Percentiles rank a stretch among this genome's conserved stretches.
These are phyloP conservation scores for Hyposmocoma kahamanoa DNA, from an alignment of 1,140 invertebrate genomes.

Conservation along the genomic window DNA sequence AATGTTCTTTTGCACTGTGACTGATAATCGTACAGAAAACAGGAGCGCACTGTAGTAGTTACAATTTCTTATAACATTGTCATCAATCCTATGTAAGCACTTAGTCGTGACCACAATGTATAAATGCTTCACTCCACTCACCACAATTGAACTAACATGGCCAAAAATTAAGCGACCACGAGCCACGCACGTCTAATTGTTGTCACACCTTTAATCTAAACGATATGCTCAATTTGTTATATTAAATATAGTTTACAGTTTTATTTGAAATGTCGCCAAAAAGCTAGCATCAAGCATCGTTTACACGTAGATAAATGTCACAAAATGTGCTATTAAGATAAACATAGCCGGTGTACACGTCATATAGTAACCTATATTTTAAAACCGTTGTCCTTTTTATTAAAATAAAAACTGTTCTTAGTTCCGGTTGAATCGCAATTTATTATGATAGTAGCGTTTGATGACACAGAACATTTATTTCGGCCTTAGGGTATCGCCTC, in stretches of 20 bases:
- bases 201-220: conserved; percentile 37
- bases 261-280: conserved; percentile 61
- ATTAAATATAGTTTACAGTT: conserved; percentile 51
- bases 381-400: conserved; percentile 26
- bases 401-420: neutral
- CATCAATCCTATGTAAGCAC: too few species aligned
- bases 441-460: neutral
- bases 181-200: conserved; percentile 10
- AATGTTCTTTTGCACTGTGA: too few species aligned
- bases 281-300: conserved; percentile 38
- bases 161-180: too few species aligned
- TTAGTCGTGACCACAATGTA: too few species aligned
- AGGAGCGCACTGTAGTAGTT: too few species aligned
- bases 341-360: conserved; percentile 49
- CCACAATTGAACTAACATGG: too few species aligned
- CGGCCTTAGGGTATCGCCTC: neutral
- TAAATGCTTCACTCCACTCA: too few species aligned
- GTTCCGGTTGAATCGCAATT: neutral
- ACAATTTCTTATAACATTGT: too few species aligned
- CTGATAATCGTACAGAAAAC: too few species aligned
- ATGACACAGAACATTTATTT: neutral
- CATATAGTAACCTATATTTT: conserved; percentile 47
- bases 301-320: conserved; percentile 52
- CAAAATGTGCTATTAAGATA: conserved; percentile 50
- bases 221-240: conserved; percentile 36